Evolutionary conservation across 2,113 vertebrate genomes (phyloP).

Genomic region (Caloenas nicobarica): DNA sequence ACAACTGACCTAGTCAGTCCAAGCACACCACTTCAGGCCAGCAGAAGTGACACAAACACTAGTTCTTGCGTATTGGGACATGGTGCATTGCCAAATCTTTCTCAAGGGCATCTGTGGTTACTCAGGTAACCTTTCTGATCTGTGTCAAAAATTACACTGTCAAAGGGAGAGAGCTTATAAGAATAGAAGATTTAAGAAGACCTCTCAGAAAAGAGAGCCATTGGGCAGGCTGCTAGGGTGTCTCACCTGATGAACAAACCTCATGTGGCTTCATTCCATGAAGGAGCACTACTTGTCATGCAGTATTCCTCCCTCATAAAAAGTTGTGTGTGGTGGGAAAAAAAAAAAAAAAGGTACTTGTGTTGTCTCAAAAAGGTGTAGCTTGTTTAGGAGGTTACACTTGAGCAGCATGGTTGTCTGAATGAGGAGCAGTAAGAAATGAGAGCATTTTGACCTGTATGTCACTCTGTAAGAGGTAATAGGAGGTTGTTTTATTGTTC

Average conservation of each 20-base stretch:
- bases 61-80: not conserved
- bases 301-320: not conserved
- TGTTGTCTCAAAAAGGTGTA: not conserved
- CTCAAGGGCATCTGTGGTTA: not conserved
- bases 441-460: not conserved
- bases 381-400: not conserved
- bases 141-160: not conserved
- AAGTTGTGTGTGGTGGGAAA: not conserved
- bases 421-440: not conserved
- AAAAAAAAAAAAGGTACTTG: not conserved
- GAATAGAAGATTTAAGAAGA: not conserved
- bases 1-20: not conserved
- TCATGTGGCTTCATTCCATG: not conserved
- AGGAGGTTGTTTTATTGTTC: conserved; percentile 41
- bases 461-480: not conserved
- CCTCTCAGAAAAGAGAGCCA: not conserved
- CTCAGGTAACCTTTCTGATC: not conserved
- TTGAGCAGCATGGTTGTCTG: not conserved
- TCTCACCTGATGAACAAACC: not conserved
- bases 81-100: not conserved
- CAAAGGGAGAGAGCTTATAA: not conserved
- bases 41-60: not conserved
- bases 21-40: not conserved
- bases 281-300: not conserved
- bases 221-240: not conserved